Evolutionary conservation across 1,140 invertebrate species (phyloP), one percentile per base, ranked within the genome.

Genomic region (Oscheius sp.): DNA sequence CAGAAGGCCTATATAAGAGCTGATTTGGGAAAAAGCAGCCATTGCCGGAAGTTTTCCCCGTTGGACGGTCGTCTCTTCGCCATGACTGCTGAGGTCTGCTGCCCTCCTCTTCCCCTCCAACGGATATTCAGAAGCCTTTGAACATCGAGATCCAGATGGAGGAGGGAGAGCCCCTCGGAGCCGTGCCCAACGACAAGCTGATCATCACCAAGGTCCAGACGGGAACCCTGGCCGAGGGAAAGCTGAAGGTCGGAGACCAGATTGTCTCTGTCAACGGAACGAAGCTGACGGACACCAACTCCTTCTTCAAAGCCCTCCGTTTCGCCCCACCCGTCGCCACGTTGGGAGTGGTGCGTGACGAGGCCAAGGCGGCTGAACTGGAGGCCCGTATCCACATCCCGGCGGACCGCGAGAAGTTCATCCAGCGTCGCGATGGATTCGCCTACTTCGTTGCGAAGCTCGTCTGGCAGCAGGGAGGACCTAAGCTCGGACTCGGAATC

Each of bases 191-290:
- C 63, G 79, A 80, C 28, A 80, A 81, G 46, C 29, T 79, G 58
- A 45, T 77, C 64, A 72, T 80, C 70, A 71, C 72, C 15, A 77
- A 74, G 35, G 78, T 80, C 55, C 79, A 80, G 34, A 18, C 69
- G 13, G 72, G 71, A 23, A 80, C 79, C 34, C 63, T 80, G n/a
- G 38, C 80, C n/a, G 79, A 80, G 28, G 79, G 79, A 31, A 79
- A 80, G 46, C 62, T 80, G 38, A 72, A 78, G 81, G 79, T 82
- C 26, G 79, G 79, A 23, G 79, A 80, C 49, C 79, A 80, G 49
- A 72, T 80, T 35, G 34, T 79, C 18, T 71, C 71, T 36, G 65
- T 80, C 29, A 80, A 80, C 42, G 71, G 70, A 32, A 71, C 59
- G 3, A 36, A 36, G 1, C 62, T 84, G 42, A 66, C 63, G 38